Base-by-base conservation (phyloP, 2,113 vertebrate genomes). In the Anas platyrhynchos region DNA sequence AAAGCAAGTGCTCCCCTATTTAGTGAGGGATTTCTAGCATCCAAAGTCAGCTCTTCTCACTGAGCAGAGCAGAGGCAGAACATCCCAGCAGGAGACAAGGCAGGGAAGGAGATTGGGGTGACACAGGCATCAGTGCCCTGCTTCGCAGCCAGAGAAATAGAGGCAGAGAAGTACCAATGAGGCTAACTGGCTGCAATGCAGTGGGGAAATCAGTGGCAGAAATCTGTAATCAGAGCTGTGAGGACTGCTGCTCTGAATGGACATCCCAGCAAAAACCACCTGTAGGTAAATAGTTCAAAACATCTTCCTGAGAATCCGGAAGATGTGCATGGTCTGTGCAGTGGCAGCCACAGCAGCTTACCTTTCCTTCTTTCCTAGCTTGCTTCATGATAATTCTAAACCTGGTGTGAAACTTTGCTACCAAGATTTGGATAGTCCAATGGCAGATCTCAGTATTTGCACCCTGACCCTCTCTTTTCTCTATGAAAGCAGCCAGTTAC, bases 81-180 rank as follows among this genome's bases (percentile, higher is more conserved):
- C 10, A 43, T 50, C 25, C n/a, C 13, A 2, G 9, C 2, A 2
- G 52, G 63, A 74, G 29, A 26, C 61, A 81, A 90, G 61, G 34
- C 20, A 41, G 41, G 14, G 34, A 36, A 32, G 23, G 31, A 73
- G 41, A 32, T 29, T 7, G 1, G 41, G 12, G 5, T 77, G n/a
- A 36, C 6, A 5, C 50, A 52, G 67, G 32, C 11, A 32, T 62
- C 62, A 41, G 34, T 31, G 38, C 11, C 13, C 21, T 1, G 0
- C 73, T 89, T 91, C 68, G 44, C 52, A 80, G 68, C 32, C 46
- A 18, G 50, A 89, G 84, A 93, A 91, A 77, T 2, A 93, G 38
- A 48, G 83, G 41, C 9, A 21, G 79, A 74, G 83, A 59, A 77
- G 16, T 71, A 46, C 29, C 74, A 38, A 67, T 12, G 32, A 83